These are phyloP conservation scores for Stictonetta naevosa DNA, from an alignment of 2,113 vertebrate species.

Conservation along the genomic window DNA sequence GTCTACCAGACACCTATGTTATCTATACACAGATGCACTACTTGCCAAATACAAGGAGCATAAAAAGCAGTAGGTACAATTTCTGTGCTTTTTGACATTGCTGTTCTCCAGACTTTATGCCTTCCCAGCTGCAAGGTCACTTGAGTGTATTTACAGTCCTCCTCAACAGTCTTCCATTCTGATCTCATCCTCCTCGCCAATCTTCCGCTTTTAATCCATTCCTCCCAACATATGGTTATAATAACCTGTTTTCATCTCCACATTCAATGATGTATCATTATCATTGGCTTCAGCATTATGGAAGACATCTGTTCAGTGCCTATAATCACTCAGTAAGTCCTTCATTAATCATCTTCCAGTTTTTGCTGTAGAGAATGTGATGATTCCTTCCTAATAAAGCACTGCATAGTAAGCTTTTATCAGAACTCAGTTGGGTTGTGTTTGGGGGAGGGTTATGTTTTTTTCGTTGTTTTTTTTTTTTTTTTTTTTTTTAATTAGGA, in stretches of 20 bases:
- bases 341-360: conserved; percentile 12
- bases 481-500: background rate
- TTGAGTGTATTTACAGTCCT: too few relatives aligned
- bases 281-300: background rate
- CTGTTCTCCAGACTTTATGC: too few relatives aligned
- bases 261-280: background rate
- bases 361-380: background rate
- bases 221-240: background rate
- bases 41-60: too few relatives aligned
- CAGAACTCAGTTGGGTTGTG: background rate
- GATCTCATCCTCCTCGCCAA: too few relatives aligned
- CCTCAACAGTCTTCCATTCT: too few relatives aligned
- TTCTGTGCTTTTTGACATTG: too few relatives aligned
- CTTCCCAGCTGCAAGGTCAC: too few relatives aligned
- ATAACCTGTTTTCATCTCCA: background rate
- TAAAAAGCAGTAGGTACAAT: too few relatives aligned
- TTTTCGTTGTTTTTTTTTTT: background rate
- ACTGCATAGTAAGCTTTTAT: background rate
- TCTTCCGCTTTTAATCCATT: too few relatives aligned
- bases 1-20: too few relatives aligned
- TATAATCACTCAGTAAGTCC: conserved; percentile 31
- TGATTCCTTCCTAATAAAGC: background rate
- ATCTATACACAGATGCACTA: too few relatives aligned
- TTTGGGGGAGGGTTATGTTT: background rate
- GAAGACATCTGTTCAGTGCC: conserved; percentile 20